Percentiles rank a stretch among this genome's conserved stretches.
phyloP scores from a whole-genome alignment of 2,888 invertebrate genomes.

The Phortica magna region DNA sequence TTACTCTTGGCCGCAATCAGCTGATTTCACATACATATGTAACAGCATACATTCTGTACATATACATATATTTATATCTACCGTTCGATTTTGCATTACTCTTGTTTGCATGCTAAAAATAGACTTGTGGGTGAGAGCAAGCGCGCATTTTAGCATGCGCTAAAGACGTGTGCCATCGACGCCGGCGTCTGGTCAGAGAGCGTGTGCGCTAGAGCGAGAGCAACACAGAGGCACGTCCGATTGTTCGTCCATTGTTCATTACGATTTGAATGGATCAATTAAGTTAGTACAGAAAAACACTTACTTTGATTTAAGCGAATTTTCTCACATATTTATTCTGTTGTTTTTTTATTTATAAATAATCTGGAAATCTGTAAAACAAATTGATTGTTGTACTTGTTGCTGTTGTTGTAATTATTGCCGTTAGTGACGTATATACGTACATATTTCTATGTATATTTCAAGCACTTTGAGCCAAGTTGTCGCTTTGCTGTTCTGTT shows the following conservation, averaged over 20 bases:
- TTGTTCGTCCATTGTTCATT: background rate
- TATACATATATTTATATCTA: too few relatives aligned
- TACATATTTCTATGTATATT: background rate
- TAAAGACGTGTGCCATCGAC: background rate
- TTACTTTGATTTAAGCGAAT: too few relatives aligned
- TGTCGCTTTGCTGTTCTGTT: too few relatives aligned
- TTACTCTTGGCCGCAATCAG: too few relatives aligned
- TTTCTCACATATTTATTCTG: background rate
- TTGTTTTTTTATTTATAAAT: background rate
- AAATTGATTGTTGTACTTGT: background rate
- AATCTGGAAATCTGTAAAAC: background rate
- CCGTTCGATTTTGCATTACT: too few relatives aligned
- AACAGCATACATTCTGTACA: too few relatives aligned
- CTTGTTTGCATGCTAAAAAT: too few relatives aligned
- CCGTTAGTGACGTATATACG: too few relatives aligned
- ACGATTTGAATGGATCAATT: background rate
- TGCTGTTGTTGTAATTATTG: background rate
- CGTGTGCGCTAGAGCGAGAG: background rate
- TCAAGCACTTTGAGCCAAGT: background rate
- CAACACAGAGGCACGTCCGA: background rate
- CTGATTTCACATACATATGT: too few relatives aligned
- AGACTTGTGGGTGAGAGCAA: background rate
- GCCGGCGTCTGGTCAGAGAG: background rate
- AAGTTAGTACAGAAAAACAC: background rate
- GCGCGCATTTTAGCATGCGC: background rate